Percentiles rank a stretch among this genome's conserved stretches.
These are phyloP conservation scores for Heterodera carotae DNA, from an alignment of 1,140 invertebrate genomes.

Conservation along the genomic window DNA sequence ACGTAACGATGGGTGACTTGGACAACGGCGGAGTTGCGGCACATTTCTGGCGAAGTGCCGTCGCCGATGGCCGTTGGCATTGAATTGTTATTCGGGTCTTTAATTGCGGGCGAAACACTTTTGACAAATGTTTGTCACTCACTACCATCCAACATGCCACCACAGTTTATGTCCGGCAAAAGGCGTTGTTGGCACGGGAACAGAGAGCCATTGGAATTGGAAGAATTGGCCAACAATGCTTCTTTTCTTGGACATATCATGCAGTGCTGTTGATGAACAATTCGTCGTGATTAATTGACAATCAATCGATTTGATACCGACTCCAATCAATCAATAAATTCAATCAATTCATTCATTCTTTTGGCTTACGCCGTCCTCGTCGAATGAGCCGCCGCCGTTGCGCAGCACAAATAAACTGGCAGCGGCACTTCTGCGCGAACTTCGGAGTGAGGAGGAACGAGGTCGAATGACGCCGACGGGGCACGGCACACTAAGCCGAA, in stretches of 20 bases:
- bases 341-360: neutral
- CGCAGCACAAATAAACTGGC: neutral
- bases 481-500: slow-evolving; percentile 8
- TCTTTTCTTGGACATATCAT: neutral
- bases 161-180: neutral
- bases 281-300: too few relatives aligned
- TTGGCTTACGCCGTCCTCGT: neutral
- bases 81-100: neutral
- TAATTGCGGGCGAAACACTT: neutral
- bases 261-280: neutral
- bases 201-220: neutral
- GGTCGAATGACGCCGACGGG: neutral
- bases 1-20: slow-evolving; percentile 1
- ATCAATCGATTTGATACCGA: neutral
- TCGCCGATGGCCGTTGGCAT: neutral
- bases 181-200: neutral
- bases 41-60: neutral
- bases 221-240: neutral
- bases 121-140: too few relatives aligned
- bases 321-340: neutral
- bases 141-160: too few relatives aligned
- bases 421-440: neutral
- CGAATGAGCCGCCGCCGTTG: slow-evolving; percentile 6
- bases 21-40: neutral
- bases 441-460: neutral